Evolutionary conservation across 1,140 invertebrate species (phyloP), one percentile per base, ranked within the genome.

Genomic region (Drosophila mauritiana): DNA sequence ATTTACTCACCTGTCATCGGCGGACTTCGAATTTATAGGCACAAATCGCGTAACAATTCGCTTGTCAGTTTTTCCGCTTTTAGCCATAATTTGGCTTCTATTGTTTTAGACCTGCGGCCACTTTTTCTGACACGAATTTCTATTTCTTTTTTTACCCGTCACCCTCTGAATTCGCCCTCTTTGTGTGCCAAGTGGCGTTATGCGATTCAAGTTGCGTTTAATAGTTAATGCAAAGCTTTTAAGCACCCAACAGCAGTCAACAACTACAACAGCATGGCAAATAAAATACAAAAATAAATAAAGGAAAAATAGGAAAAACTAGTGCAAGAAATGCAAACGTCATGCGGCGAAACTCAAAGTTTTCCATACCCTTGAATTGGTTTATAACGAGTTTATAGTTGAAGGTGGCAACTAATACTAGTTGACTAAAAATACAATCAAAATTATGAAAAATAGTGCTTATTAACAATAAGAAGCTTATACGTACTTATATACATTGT

Each of bases 171-270:
- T 6, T 39, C 31, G 10, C 42, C 39, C 48, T 52, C 40, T 48
- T 77, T 76, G 52, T 57, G 52, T 70, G 58, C 54, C 73, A 49
- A 78, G 67, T 55, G 59, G 63, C 73, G 73, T 85, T 86, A 86
- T 81, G 78, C 82, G 80, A 86, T 85, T 86, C 76, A 86, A 85
- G 78, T 86, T 85, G 73, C 82, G 81, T 86, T 85, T 86, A 85
- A 86, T 85, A 85, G 78, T 85, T 85, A 85, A 85, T 85, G 82
- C 78, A 85, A 85, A 85, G 82, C 82, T 86, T 85, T 85, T 85
- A 85, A 85, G 81, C 68, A 86, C 68, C 81, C 78, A 70, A 61
- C 67, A 67, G 69, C 65, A 73, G 80, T 79, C 64, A 65, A 58
- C 75, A 57, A 58, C 76, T 77, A 78, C 42, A 86, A 78, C 68